A percentile compares a stretch with the other conserved stretches of the same genome.
Evolutionary conservation across 2,888 invertebrate genomes (phyloP).

Genomic region (Ferdinandea cuprea): DNA sequence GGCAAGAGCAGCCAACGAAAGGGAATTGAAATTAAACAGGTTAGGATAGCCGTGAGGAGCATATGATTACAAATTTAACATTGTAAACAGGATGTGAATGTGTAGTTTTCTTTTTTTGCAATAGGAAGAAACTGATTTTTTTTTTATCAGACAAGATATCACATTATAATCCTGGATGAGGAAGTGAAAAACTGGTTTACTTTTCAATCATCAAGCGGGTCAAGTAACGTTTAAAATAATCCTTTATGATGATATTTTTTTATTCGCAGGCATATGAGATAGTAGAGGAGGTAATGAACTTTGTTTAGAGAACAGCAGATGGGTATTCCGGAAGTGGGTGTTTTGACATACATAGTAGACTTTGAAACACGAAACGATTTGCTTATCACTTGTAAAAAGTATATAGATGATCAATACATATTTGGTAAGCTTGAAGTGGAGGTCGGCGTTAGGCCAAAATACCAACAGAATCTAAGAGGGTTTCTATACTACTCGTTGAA

Average conservation of each 20-base stretch:
- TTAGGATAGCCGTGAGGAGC: slow-evolving; percentile 30
- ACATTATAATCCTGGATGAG: slow-evolving; percentile 33
- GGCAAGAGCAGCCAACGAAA: slow-evolving; percentile 16
- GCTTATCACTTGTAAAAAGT: too few species aligned
- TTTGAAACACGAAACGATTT: too few species aligned
- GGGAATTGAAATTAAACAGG: slow-evolving; percentile 51
- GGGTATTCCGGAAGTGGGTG: not conserved
- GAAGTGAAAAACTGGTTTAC: slow-evolving; percentile 49
- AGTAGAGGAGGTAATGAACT: slow-evolving; percentile 15
- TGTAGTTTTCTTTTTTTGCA: too few species aligned
- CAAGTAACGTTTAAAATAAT: not conserved
- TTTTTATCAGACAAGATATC: slow-evolving; percentile 18
- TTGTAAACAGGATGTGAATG: slow-evolving; percentile 52
- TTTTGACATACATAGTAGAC: too few species aligned
- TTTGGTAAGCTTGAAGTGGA: too few species aligned
- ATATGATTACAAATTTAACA: slow-evolving; percentile 42
- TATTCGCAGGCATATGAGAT: not conserved
- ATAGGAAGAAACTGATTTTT: slow-evolving; percentile 25
- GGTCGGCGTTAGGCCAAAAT: too few species aligned
- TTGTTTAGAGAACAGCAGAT: slow-evolving; percentile 16
- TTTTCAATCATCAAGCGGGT: slow-evolving; percentile 4
- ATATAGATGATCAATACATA: too few species aligned
- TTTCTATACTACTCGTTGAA: too few species aligned
- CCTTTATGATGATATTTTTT: not conserved
- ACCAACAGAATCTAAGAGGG: too few species aligned